Base-by-base conservation (phyloP, 2,797 vertebrate species). In the Danio kyathit region DNA sequence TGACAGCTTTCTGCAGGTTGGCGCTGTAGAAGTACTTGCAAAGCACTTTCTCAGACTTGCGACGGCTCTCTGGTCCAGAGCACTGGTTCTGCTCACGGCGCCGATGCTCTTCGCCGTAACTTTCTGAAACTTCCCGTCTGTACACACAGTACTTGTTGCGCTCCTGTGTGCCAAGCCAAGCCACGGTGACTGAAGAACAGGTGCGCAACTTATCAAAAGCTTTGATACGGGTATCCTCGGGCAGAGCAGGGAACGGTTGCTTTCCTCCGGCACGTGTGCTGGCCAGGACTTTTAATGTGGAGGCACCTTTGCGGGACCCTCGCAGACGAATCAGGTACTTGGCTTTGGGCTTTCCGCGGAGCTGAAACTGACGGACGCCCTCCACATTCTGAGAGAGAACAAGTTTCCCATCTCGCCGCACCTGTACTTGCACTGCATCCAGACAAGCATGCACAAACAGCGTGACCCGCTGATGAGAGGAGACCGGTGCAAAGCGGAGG, bases 11-110 rank as follows among this genome's bases (percentile, higher is more conserved):
- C 91, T 98, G 97, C 79, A 96, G 96, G 89, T 97, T 99, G 56
- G 96, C 96, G 85, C 98, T 98, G 90, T 98, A 96, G 93, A 99
- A 99, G 83, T 97, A 97, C 91, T 99, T 99, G 94, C 98, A 99
- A 83, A 99, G 94, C 84, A 99, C 96, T 86, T 99, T 99, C 84
- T 99, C 98, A 0, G 95, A 96, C 89, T 96, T 99, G 92, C 96
- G 95, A 85, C 98, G 96, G 0, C 91, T 94, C 66, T 99, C 96
- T 0, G 98, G 98, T 17, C 98, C 97, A 7, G 97, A 91, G 64
- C 98, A 99, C 69, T 97, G 97, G 91, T 99, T 99, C 87, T 97
- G 97, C 82, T 98, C 96, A 70, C 97, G 92, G 57, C 91, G 96
- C 77, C 96, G 95, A 89, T 97, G 96, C 84, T 97, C 96, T 78